Evolutionary conservation across 2,888 invertebrate genomes (phyloP).

Genomic region (Nymphalis urticae): DNA sequence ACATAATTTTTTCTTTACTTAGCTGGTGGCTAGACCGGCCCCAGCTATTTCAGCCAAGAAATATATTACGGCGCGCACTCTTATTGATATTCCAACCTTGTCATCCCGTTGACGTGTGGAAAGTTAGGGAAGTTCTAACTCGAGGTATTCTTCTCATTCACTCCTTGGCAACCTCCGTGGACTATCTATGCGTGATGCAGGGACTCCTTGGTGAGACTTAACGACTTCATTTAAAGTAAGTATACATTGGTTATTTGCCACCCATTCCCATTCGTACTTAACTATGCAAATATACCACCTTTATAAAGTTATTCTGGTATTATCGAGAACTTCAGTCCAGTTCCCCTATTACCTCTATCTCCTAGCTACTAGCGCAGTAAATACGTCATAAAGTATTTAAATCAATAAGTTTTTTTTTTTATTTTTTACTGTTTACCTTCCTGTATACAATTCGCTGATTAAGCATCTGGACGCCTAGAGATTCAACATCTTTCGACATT

Average conservation of each 20-base stretch:
- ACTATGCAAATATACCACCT: neutral
- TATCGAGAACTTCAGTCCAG: too few species aligned
- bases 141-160: constrained; percentile 69
- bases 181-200: constrained; percentile 77
- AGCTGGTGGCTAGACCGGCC: constrained; percentile 69
- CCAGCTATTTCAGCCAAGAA: constrained; percentile 59
- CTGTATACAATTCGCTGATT: too few species aligned
- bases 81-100: constrained; percentile 50
- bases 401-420: too few species aligned
- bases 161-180: constrained; percentile 74
- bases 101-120: constrained; percentile 57
- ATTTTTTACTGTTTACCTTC: too few species aligned
- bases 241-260: neutral
- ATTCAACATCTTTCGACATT: too few species aligned
- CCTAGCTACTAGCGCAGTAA: too few species aligned
- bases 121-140: constrained; percentile 72
- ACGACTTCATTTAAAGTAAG: neutral
- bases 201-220: constrained; percentile 67
- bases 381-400: too few species aligned
- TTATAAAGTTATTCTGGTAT: too few species aligned
- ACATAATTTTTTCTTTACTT: constrained; percentile 54
- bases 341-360: too few species aligned
- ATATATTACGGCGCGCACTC: constrained; percentile 54
- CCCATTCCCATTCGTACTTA: neutral
- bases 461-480: too few species aligned